phyloP scores from a whole-genome alignment of 2,888 invertebrate genomes.

The Lepetodrilus schrolli region DNA sequence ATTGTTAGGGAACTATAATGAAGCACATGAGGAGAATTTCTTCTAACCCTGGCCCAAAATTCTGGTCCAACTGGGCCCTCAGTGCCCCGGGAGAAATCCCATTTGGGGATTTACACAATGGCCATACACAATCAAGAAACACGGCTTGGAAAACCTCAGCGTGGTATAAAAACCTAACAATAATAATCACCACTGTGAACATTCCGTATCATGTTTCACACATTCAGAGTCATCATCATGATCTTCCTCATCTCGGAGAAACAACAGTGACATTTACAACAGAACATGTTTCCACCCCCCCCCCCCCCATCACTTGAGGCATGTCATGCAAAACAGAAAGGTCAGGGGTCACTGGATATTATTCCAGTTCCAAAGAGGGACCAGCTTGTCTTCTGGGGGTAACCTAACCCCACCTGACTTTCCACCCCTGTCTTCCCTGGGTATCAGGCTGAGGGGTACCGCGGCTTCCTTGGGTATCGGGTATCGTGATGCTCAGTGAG shows the following conservation, averaged over 20 bases:
- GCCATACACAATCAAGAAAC: neutral
- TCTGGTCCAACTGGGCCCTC: neutral
- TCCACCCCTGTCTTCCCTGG: neutral
- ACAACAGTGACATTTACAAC: no score
- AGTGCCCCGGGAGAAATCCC: neutral
- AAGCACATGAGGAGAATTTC: constrained; percentile 13
- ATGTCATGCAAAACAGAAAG: neutral
- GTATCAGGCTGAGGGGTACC: neutral
- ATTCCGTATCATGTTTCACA: neutral
- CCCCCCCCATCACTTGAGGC: no score
- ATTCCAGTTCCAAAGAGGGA: neutral
- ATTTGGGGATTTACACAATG: constrained; percentile 7
- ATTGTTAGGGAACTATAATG: neutral
- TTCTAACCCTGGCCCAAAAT: neutral
- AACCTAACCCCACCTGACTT: neutral
- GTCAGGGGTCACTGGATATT: neutral
- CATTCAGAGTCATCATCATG: neutral
- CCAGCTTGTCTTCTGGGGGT: neutral
- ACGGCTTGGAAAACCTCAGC: neutral
- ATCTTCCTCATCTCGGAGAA: neutral
- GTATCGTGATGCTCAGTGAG: no score
- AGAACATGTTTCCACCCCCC: no score
- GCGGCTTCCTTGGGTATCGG: neutral
- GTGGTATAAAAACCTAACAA: no score
- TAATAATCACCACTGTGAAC: neutral